Base-by-base conservation (phyloP, 2,888 invertebrate genomes). In the Nudaria mundana region DNA sequence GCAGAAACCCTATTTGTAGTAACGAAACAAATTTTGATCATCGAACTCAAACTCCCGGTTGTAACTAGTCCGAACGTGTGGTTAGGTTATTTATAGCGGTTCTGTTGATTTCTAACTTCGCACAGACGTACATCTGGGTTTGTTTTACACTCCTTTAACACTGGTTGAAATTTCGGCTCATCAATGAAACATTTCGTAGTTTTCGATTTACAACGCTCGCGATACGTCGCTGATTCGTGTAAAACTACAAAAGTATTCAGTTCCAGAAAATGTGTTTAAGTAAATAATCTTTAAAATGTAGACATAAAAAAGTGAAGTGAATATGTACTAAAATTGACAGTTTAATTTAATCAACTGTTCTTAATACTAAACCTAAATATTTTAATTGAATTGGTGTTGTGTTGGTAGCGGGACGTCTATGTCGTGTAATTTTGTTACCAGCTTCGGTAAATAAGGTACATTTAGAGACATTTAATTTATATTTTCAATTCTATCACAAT, bases 41-140 rank as follows among this genome's bases (percentile, higher is more conserved):
- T 8, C 32, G 14, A 4, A 32, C 10, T 23, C 22, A 30, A 24
- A 34, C 35, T 41, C 24, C 23, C 44, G 42, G 28, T 37, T 44
- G 44, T 40, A 46, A 44, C 45, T 33, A 40, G 37, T 37, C 44
- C 46, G 47, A 55, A 33, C 44, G 42, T 43, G 52, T 52, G 13
- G 42, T 47, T 41, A 25, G 42, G 52, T 44, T 56, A 56, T 56
- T 59, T 56, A 44, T 56, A 56, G 49, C 39, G 37, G 31, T 44
- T 47, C 37, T 55, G 59, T 56, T 52, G 59, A 56, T 52, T 56
- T 44, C 59, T 52, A 55, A 45, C 59, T 44, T 48, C 59, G 44
- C 44, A 38, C 52, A 32, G 18, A 30, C 40, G 37, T 48, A 44
- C 59, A 56, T 52, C 52, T 58, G 59, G 52, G 45, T 52, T 48